phyloP scores from a whole-genome alignment of 2,113 vertebrate genomes.

The Sceloporus tristichus region DNA sequence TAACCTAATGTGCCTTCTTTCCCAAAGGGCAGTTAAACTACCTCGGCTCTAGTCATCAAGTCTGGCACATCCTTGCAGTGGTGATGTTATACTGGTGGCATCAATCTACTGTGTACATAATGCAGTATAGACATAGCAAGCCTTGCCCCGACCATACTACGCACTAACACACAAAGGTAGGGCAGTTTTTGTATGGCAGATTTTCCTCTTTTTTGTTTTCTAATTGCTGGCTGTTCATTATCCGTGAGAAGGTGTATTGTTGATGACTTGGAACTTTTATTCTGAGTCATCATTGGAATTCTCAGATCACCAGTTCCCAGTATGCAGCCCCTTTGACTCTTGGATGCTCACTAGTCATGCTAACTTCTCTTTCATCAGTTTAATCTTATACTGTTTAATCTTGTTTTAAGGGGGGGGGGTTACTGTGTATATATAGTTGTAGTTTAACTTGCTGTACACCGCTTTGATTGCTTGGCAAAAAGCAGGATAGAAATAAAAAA shows the following conservation, averaged over 20 bases:
- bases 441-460: too few relatives aligned
- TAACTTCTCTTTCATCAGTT: not conserved
- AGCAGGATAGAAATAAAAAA: too few relatives aligned
- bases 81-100: constrained; percentile 99
- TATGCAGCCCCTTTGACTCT: too few relatives aligned
- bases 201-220: not conserved
- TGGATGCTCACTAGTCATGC: too few relatives aligned
- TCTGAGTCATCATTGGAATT: not conserved
- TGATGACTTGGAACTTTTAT: not conserved
- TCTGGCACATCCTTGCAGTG: constrained; percentile 95
- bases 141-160: constrained; percentile 82
- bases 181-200: not conserved
- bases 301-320: not conserved
- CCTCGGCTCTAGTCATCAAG: constrained; percentile 95
- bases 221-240: not conserved
- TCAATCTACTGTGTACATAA: constrained; percentile 90
- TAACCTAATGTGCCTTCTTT: not conserved
- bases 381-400: too few relatives aligned
- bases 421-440: too few relatives aligned
- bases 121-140: constrained; percentile 90
- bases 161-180: constrained; percentile 73
- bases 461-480: too few relatives aligned
- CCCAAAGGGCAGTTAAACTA: constrained; percentile 94
- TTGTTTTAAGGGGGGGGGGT: too few relatives aligned
- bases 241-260: too few relatives aligned